Evolutionary conservation across 1,140 invertebrate species (phyloP), one percentile per base, ranked within the genome.

Genomic region (Tribolium madens): DNA sequence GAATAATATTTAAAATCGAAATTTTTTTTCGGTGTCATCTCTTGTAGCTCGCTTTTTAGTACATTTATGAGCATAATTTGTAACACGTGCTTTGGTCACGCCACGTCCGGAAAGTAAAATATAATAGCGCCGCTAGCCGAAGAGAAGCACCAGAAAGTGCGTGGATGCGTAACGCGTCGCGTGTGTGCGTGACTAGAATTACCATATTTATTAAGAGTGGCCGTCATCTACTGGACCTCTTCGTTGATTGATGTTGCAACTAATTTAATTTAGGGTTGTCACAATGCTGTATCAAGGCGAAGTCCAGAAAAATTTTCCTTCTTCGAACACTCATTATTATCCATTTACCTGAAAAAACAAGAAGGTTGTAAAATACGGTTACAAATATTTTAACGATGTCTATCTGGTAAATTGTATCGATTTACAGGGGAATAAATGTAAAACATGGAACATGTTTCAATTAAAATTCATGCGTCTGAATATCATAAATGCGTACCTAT

Each of bases 201-300:
- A 78, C 73, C 76, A 78, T 75, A 78, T 78, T 75, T 75, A 78
- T 78, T 78, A 78, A 77, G 73, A 70, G 60, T 53, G 57, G 70
- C 57, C 70, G 76, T 78, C 76, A 70, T 75, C 72, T 73, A 74
- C 57, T 77, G 76, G 53, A 77, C 50, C 76, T 68, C 52, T 64
- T 9, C 14, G 60, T 70, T 78, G 76, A 78, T 78, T 78, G 73
- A 78, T 78, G 76, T 64, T 57, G 53, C 64, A 57, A 73, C 46
- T 75, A 78, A 78, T 78, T 75, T 78, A 75, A 78, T 78, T 78
- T 78, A 78, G 53, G 60, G 73, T 48, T 75, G 76, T 78, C 72
- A 64, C 74, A 77, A 77, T 73, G 69, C n/a, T n/a, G 70, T 46
- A 50, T 42, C 76, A 60, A 52, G 36, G 76, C 47, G 50, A 77